These are phyloP conservation scores for Oxystoma pomonae DNA, from an alignment of 2,888 invertebrate species.

Conservation along the genomic window DNA sequence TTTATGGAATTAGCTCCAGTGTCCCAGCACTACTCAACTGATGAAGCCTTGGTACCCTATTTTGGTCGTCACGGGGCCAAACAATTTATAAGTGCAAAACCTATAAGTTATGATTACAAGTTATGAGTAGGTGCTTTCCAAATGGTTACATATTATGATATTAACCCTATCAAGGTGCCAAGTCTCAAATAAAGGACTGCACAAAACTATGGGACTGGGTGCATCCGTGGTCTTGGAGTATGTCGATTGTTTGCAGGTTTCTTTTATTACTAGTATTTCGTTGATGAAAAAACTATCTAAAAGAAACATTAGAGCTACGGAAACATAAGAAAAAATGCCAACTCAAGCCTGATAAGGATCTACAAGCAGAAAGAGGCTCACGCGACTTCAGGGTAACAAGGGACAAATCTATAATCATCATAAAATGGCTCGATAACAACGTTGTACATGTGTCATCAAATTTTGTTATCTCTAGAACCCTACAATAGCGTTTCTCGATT, in stretches of 20 bases:
- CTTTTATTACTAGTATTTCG: constrained; percentile 16
- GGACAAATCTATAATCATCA: constrained; percentile 10
- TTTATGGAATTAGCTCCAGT: constrained; percentile 31
- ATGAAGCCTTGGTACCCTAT: constrained; percentile 31
- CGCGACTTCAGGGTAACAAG: constrained; percentile 14
- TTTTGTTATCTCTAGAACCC: neutral
- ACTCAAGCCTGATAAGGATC: constrained; percentile 2
- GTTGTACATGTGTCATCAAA: neutral
- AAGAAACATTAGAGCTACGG: constrained; percentile 14
- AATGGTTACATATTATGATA: constrained; percentile 32
- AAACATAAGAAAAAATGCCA: constrained; percentile 13
- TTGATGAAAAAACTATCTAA: constrained; percentile 12
- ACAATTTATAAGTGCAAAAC: constrained; percentile 32
- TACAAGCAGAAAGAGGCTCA: constrained; percentile 16
- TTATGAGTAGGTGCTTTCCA: constrained; percentile 23
- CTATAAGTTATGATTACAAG: constrained; percentile 34
- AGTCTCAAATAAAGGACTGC: constrained; percentile 13
- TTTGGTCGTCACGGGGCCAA: constrained; percentile 37
- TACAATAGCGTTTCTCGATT: constrained; percentile 1
- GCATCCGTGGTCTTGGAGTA: constrained; percentile 23
- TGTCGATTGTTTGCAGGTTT: constrained; percentile 12
- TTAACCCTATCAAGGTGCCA: constrained; percentile 33
- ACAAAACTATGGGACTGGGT: constrained; percentile 23
- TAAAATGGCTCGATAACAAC: constrained; percentile 10
- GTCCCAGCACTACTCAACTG: constrained; percentile 31